A percentile compares a stretch with the other conserved stretches of the same genome.
phyloP scores from a whole-genome alignment of 2,113 vertebrate genomes.

The Carlito syrichta region DNA sequence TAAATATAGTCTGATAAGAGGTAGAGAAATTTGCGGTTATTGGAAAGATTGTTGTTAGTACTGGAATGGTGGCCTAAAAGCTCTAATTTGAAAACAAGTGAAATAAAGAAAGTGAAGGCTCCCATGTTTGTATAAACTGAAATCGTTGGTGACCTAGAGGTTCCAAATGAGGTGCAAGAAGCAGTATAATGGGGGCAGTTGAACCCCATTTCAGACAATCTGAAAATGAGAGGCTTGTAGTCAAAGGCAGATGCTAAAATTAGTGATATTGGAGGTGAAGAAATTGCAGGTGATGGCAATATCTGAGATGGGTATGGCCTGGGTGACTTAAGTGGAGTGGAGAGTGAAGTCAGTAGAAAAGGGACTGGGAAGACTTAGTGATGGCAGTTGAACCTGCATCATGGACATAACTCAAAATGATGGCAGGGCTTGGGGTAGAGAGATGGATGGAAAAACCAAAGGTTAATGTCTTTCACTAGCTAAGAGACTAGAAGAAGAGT shows the following conservation, averaged over 20 bases:
- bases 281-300: not conserved
- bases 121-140: not conserved
- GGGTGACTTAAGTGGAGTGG: not conserved
- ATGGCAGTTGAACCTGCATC: not conserved
- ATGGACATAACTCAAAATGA: not conserved
- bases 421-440: not conserved
- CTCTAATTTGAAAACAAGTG: not conserved
- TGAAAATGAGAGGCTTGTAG: not conserved
- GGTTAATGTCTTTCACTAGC: not conserved
- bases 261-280: not conserved
- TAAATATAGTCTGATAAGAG: not conserved
- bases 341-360: not conserved
- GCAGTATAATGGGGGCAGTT: not conserved
- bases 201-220: not conserved
- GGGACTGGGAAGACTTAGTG: not conserved
- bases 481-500: not conserved
- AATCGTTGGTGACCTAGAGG: not conserved
- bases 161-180: not conserved
- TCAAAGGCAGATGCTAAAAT: not conserved
- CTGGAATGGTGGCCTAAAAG: not conserved
- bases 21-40: not conserved
- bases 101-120: not conserved
- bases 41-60: not conserved
- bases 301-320: not conserved
- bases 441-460: not conserved